Evolutionary conservation across 2,113 vertebrate species (phyloP).

Genomic region (Scopus umbretta): DNA sequence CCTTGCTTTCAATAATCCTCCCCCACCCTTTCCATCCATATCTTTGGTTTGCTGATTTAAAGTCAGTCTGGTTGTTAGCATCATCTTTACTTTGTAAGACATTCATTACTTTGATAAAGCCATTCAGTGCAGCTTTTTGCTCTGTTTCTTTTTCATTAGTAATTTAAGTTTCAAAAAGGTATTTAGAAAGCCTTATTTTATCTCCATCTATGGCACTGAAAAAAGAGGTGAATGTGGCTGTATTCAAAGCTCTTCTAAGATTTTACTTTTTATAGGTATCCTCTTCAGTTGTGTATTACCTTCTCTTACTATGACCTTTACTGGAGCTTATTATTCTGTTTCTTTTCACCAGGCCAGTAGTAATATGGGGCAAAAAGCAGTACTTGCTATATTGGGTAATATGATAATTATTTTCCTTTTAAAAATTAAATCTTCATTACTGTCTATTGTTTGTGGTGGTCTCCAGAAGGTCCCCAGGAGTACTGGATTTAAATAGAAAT

Average conservation of each 20-base stretch:
- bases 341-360: not conserved
- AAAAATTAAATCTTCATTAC: not conserved
- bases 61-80: not conserved
- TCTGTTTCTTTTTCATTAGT: not conserved
- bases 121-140: not conserved
- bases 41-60: not conserved
- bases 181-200: not conserved
- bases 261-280: not conserved
- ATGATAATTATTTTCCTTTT: not conserved
- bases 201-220: not conserved
- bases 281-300: not conserved
- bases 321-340: not conserved
- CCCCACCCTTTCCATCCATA: not conserved
- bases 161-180: not conserved
- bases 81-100: not conserved
- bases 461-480: not conserved
- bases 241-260: not conserved
- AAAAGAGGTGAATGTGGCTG: not conserved
- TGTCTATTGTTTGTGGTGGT: not conserved
- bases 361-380: not conserved
- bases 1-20: not conserved
- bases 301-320: not conserved
- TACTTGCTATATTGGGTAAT: not conserved
- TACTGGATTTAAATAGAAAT: not conserved
- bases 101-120: not conserved